phyloP scores from a whole-genome alignment of 2,797 vertebrate genomes.

The Glossophaga mutica region DNA sequence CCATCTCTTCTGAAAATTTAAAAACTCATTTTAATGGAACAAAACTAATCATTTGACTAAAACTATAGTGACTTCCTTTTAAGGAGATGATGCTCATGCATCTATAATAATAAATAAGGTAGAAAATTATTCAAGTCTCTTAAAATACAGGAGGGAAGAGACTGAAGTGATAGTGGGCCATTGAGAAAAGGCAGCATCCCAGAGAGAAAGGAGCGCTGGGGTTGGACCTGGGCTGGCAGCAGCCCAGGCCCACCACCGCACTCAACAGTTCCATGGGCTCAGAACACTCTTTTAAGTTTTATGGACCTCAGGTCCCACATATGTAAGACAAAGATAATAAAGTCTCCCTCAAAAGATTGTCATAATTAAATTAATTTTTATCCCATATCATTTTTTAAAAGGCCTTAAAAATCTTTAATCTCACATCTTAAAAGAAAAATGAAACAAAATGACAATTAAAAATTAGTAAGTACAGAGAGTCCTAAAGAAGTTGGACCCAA shows the following conservation, averaged over 20 bases:
- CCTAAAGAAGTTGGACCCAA: no score
- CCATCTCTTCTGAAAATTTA: neutral
- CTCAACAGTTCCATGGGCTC: neutral
- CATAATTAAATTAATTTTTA: constrained; percentile 5
- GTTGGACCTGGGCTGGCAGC: neutral
- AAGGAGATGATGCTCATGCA: neutral
- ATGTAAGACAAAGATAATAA: neutral
- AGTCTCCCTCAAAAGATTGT: neutral
- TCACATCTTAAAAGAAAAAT: neutral
- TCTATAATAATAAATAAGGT: constrained; percentile 1
- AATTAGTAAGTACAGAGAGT: neutral
- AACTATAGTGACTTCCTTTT: neutral
- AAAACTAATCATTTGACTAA: neutral
- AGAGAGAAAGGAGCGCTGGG: neutral
- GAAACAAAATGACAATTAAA: neutral
- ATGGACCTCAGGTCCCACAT: neutral
- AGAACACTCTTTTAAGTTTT: neutral
- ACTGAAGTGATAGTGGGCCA: neutral
- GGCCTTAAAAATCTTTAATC: neutral
- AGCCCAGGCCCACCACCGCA: neutral
- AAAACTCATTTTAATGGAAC: constrained; percentile 9
- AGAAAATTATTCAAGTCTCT: neutral
- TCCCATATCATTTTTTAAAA: neutral
- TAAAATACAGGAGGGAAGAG: neutral
- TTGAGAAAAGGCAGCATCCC: neutral